Evolutionary conservation across 2,888 invertebrate species (phyloP).

Genomic region (Rhingia campestris): DNA sequence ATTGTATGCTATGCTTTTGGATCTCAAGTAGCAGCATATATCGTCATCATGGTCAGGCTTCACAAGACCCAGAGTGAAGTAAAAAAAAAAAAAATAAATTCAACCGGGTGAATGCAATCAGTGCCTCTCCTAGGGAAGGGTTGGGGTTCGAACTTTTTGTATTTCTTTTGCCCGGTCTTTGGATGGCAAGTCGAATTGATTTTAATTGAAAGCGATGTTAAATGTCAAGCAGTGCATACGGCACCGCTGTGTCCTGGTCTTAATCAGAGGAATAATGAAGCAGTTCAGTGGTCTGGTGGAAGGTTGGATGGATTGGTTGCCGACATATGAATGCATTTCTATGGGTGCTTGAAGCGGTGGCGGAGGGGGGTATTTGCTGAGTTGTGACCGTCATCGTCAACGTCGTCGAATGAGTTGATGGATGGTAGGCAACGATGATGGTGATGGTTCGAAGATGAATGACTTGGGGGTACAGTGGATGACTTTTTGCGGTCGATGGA

Average conservation of each 20-base stretch:
- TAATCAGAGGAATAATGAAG: slow-evolving; percentile 62
- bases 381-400: not conserved
- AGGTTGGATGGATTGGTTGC: slow-evolving; percentile 1
- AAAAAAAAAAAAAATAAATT: slow-evolving; percentile 19
- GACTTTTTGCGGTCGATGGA: not conserved
- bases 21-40: slow-evolving; percentile 38
- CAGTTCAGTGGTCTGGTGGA: slow-evolving; percentile 29
- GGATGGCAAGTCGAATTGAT: slow-evolving; percentile 59
- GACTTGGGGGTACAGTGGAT: not conserved
- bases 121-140: slow-evolving; percentile 4
- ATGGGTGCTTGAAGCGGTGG: slow-evolving; percentile 35
- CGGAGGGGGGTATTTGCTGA: not conserved
- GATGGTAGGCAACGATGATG: not conserved
- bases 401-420: slow-evolving; percentile 3
- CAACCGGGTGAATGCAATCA: slow-evolving; percentile 39
- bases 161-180: not conserved
- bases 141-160: slow-evolving; percentile 16
- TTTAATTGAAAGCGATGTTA: slow-evolving; percentile 70
- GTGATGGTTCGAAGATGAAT: slow-evolving; percentile 3
- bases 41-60: slow-evolving; percentile 18
- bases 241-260: slow-evolving; percentile 37
- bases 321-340: slow-evolving; percentile 30
- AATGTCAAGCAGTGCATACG: slow-evolving; percentile 61
- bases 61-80: slow-evolving; percentile 3
- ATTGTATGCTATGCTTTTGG: not conserved